Percentiles rank a stretch among this genome's conserved stretches.
These are phyloP conservation scores for Rhinogobio ventralis DNA, from an alignment of 2,797 vertebrate species.

Conservation along the genomic window DNA sequence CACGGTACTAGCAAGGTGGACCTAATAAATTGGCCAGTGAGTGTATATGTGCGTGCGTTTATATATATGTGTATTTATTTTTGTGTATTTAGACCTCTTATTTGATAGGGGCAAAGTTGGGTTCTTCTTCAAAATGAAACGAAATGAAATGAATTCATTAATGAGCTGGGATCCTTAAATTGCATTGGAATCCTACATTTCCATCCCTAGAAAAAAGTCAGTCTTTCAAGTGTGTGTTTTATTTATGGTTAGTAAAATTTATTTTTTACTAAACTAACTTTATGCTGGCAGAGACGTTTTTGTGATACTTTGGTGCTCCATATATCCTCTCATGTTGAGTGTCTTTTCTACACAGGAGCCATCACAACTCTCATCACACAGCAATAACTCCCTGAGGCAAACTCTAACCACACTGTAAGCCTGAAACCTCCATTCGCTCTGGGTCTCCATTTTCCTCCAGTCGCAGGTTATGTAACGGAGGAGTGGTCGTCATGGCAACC, in stretches of 20 bases:
- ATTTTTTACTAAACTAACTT: background rate
- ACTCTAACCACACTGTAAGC: conserved; percentile 28
- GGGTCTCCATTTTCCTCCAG: conserved; percentile 41
- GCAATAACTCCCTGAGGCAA: conserved; percentile 33
- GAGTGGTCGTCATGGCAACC: conserved; percentile 57
- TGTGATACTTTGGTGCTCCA: background rate
- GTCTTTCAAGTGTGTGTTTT: background rate
- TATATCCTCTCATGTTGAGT: background rate
- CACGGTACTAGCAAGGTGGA: too few relatives aligned
- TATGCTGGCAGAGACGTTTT: background rate
- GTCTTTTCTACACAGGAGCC: background rate
- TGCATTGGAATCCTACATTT: background rate
- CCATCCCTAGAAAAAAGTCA: background rate
- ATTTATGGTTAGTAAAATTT: background rate
- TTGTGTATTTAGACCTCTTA: background rate
- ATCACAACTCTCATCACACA: conserved; percentile 10
- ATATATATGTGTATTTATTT: too few relatives aligned
- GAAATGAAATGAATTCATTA: background rate
- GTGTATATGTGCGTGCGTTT: too few relatives aligned
- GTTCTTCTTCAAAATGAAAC: background rate
- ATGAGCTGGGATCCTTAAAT: background rate
- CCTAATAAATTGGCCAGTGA: too few relatives aligned
- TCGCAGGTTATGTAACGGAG: conserved; percentile 60
- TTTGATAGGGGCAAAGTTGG: background rate
- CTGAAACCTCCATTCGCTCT: conserved; percentile 32